A percentile compares a stretch with the other conserved stretches of the same genome.
These are phyloP conservation scores for Limnephilus lunatus DNA, from an alignment of 2,888 invertebrate genomes.

Conservation along the genomic window DNA sequence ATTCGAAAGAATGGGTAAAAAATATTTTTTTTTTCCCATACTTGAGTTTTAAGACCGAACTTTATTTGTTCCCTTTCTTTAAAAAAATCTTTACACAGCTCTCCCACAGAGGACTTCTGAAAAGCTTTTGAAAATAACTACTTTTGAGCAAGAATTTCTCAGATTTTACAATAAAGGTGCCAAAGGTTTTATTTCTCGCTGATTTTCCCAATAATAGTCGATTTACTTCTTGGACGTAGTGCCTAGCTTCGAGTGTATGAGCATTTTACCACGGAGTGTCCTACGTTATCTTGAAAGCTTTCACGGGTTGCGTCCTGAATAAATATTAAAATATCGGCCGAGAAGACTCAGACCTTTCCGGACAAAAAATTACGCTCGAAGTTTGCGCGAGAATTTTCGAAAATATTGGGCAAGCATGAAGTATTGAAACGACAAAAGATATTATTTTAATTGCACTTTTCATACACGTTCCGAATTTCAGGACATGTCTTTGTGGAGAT, in stretches of 20 bases:
- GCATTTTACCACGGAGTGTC: slow-evolving; percentile 11
- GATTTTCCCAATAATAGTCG: neutral
- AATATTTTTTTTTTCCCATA: neutral
- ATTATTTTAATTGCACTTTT: neutral
- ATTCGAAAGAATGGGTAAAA: too few relatives aligned
- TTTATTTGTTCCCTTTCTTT: neutral
- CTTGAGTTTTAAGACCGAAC: neutral
- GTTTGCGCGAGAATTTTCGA: neutral
- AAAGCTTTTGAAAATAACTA: neutral
- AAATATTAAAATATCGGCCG: slow-evolving; percentile 32
- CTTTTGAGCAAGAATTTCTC: neutral
- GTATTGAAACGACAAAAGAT: neutral
- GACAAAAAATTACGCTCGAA: neutral
- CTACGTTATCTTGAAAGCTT: slow-evolving; percentile 31
- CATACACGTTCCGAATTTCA: neutral
- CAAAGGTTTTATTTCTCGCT: neutral
- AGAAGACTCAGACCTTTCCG: neutral
- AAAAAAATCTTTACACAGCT: neutral
- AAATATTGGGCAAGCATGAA: neutral
- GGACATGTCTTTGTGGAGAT: neutral
- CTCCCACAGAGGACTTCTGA: neutral
- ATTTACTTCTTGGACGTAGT: neutral
- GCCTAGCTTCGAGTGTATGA: neutral
- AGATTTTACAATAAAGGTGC: neutral
- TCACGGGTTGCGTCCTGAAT: slow-evolving; percentile 5